phyloP scores from a whole-genome alignment of 2,888 invertebrate species.

The Perdita meconis region DNA sequence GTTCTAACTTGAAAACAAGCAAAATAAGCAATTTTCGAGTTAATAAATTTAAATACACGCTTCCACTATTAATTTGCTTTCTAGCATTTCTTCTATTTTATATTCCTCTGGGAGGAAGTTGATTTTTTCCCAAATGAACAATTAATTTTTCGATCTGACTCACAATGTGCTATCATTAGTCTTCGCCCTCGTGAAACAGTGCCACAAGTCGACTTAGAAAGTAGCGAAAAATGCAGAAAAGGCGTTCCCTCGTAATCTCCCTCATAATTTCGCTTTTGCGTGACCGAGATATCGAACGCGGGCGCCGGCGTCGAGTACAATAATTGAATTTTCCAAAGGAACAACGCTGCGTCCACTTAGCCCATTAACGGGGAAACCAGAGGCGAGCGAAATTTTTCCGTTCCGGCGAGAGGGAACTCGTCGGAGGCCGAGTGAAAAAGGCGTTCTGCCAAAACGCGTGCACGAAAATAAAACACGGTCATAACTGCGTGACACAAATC shows the following conservation, averaged over 20 bases:
- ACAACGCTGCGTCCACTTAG: background rate
- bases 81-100: too few species aligned
- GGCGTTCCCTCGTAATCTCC: slow-evolving; percentile 18
- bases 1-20: too few species aligned
- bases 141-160: too few species aligned
- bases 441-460: slow-evolving; percentile 29
- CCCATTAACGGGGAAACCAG: too few species aligned
- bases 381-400: too few species aligned
- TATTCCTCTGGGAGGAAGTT: too few species aligned
- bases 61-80: too few species aligned
- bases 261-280: slow-evolving; percentile 39
- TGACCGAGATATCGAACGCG: slow-evolving; percentile 16
- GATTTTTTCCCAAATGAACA: too few species aligned
- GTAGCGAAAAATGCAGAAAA: slow-evolving; percentile 13
- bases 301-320: background rate
- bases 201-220: slow-evolving; percentile 21
- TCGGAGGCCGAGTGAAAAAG: slow-evolving; percentile 23
- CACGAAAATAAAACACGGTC: slow-evolving; percentile 43
- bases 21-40: too few species aligned
- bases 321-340: slow-evolving; percentile 25
- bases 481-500: slow-evolving; percentile 33
- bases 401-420: too few species aligned
- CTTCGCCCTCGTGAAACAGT: slow-evolving; percentile 12
- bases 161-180: background rate
- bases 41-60: too few species aligned